Evolutionary conservation across 2,888 invertebrate genomes (phyloP).

Genomic region (Agrotis segetum): DNA sequence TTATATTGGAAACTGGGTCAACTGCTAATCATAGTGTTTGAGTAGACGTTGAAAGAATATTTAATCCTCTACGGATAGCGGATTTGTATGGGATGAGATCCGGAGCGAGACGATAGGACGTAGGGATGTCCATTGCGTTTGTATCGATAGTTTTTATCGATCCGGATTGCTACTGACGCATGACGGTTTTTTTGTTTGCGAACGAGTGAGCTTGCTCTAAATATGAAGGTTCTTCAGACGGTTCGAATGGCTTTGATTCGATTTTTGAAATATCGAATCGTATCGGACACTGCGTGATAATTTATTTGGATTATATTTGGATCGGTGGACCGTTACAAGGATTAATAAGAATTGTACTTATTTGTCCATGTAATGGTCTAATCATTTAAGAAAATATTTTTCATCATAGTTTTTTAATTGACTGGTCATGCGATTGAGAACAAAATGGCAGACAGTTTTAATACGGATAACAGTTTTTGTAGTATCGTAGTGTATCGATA

Average conservation of each 20-base stretch:
- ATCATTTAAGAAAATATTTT: background rate
- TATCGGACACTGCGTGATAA: no score
- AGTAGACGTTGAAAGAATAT: constrained; percentile 60
- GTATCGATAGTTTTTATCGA: background rate
- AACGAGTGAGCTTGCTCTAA: no score
- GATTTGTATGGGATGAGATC: constrained; percentile 58
- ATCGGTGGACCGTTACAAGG: no score
- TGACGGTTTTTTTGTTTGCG: no score
- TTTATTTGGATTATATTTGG: no score
- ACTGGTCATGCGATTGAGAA: background rate
- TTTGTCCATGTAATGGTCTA: no score
- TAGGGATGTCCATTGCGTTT: background rate
- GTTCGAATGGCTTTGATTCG: background rate
- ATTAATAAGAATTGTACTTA: no score
- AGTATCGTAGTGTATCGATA: background rate
- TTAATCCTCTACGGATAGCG: constrained; percentile 50
- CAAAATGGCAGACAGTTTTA: background rate
- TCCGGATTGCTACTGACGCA: background rate
- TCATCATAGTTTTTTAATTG: background rate
- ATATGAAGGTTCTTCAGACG: no score
- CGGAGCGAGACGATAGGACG: constrained; percentile 26
- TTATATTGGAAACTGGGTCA: constrained; percentile 58
- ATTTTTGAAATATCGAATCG: background rate
- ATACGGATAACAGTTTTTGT: background rate
- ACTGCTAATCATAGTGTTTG: constrained; percentile 61